Conservation (phyloP, 2,888 invertebrate genomes). For the Pandemis heparana region DNA sequence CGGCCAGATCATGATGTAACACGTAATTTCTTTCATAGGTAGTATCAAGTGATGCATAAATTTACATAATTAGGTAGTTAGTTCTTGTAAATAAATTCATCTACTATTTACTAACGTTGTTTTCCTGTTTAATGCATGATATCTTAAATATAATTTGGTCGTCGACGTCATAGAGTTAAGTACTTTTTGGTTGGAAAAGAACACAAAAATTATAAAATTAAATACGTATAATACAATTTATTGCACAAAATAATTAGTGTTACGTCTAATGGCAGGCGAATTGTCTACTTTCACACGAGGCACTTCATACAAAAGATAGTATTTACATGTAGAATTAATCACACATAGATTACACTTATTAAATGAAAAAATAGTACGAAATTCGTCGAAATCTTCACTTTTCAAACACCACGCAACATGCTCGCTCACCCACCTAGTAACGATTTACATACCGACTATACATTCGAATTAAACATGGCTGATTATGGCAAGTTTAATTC, state of each 20-base stretch:
- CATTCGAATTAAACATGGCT: conserved; percentile 78
- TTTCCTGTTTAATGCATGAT: conserved; percentile 49
- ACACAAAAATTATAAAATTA: conserved; percentile 48
- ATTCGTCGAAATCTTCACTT: conserved; percentile 5
- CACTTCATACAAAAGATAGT: conserved; percentile 58
- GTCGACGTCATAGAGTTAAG: background rate
- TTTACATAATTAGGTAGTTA: conserved; percentile 12
- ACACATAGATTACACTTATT: background rate
- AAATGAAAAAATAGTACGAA: background rate
- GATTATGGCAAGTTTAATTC: conserved; percentile 82
- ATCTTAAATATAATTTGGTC: background rate
- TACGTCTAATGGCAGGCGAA: conserved; percentile 53
- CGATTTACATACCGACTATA: background rate
- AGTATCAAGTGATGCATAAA: conserved; percentile 20
- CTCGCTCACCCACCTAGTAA: background rate
- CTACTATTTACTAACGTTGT: conserved; percentile 56
- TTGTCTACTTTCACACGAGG: conserved; percentile 35
- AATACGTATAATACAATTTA: conserved; percentile 60
- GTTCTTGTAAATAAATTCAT: conserved; percentile 73
- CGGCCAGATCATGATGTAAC: conserved; percentile 18
- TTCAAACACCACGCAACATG: conserved; percentile 23
- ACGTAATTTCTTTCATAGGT: conserved; percentile 18
- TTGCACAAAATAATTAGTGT: conserved; percentile 59
- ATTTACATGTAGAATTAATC: conserved; percentile 2
- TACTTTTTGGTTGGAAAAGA: conserved; percentile 27